These are phyloP conservation scores for Microtus pennsylvanicus DNA, from an alignment of 2,113 vertebrate genomes.

Conservation along the genomic window DNA sequence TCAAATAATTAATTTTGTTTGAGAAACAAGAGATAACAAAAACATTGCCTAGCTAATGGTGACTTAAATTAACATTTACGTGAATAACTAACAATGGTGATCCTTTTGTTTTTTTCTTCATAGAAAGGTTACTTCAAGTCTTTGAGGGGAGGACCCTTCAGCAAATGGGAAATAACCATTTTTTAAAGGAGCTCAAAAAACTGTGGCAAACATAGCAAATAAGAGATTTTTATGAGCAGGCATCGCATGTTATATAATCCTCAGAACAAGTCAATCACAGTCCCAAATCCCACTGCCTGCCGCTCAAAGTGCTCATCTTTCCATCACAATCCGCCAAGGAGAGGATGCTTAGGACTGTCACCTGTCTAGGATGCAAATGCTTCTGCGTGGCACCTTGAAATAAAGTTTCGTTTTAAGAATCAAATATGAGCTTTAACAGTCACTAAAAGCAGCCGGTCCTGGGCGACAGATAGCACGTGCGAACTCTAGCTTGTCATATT, in stretches of 20 bases:
- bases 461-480: background rate
- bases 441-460: constrained; percentile 21
- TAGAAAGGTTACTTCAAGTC: background rate
- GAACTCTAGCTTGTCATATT: background rate
- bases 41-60: constrained; percentile 12
- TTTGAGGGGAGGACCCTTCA: constrained; percentile 30
- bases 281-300: background rate
- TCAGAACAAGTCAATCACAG: background rate
- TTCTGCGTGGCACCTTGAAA: constrained; percentile 54
- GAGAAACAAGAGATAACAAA: background rate
- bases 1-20: constrained; percentile 46
- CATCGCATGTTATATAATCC: background rate
- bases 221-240: constrained; percentile 1
- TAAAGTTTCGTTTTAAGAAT: constrained; percentile 59
- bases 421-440: constrained; percentile 42
- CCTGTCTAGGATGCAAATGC: constrained; percentile 33
- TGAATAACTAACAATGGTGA: constrained; percentile 28
- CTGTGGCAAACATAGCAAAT: background rate
- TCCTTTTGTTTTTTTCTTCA: background rate
- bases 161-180: background rate
- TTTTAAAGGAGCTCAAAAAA: constrained; percentile 31
- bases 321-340: background rate
- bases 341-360: constrained; percentile 23
- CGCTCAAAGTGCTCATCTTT: background rate
- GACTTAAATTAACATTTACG: constrained; percentile 29